Conservation (phyloP, 2,113 vertebrate species). For the Ceratotherium simum region DNA sequence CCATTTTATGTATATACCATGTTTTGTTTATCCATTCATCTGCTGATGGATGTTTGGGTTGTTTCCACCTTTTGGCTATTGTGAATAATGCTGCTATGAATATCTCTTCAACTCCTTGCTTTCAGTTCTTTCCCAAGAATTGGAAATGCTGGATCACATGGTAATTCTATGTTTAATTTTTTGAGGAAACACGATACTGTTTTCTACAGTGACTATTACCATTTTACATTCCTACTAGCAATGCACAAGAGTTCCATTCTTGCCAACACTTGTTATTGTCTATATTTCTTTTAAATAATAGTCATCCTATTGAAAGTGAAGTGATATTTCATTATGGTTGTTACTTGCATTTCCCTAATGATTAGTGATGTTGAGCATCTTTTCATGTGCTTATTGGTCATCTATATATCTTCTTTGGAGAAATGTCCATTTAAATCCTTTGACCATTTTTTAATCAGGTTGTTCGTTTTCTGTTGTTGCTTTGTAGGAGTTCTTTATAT, state of each 20-base stretch:
- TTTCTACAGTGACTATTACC: neutral
- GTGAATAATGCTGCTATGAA: neutral
- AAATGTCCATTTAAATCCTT: neutral
- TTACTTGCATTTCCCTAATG: neutral
- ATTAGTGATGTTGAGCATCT: neutral
- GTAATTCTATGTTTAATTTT: neutral
- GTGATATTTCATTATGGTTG: neutral
- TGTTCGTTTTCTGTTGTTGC: neutral
- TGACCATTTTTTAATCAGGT: neutral
- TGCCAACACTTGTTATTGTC: neutral
- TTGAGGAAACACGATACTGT: neutral
- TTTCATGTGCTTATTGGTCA: neutral
- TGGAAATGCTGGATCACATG: neutral
- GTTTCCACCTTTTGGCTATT: neutral
- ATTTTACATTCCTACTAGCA: neutral
- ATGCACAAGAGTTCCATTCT: neutral
- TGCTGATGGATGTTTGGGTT: neutral
- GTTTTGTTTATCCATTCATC: neutral
- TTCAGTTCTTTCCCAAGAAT: neutral
- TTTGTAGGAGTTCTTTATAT: neutral
- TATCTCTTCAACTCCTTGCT: neutral
- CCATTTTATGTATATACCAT: neutral
- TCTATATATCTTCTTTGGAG: neutral
- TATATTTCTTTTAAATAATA: neutral
- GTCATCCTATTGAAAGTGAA: neutral